Evolutionary conservation across 2,113 vertebrate species (phyloP).

Genomic region (Hypanus sabinus): DNA sequence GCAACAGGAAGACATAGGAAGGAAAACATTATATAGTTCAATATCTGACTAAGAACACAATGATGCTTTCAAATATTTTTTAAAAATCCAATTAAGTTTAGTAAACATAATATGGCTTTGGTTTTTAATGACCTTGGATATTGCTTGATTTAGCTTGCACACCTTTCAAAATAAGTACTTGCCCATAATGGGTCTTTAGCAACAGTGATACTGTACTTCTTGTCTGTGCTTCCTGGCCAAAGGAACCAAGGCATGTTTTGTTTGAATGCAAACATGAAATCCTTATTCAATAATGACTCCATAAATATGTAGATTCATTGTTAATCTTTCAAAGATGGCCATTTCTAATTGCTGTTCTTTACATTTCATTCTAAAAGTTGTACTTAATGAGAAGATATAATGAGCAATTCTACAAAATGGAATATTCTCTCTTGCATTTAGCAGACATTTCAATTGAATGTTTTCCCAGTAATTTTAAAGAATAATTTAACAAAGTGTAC

Average conservation of each 20-base stretch:
- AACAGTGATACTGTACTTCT: conserved; percentile 55
- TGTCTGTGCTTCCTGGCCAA: conserved; percentile 54
- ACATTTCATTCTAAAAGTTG: not conserved
- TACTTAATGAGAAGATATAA: not conserved
- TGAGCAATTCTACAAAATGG: not conserved
- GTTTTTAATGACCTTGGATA: not conserved
- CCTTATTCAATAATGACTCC: not conserved
- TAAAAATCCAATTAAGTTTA: not conserved
- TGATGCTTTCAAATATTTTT: not conserved
- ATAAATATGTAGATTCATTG: conserved; percentile 2
- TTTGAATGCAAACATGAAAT: conserved; percentile 34
- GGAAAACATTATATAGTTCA: not conserved
- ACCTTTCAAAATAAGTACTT: conserved; percentile 30
- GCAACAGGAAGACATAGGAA: no score
- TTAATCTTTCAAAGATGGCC: not conserved
- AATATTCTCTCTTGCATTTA: not conserved
- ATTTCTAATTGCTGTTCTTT: not conserved
- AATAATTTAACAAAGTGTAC: not conserved
- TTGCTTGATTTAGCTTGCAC: not conserved
- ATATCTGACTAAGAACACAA: not conserved
- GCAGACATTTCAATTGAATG: not conserved
- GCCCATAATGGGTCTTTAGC: conserved; percentile 54
- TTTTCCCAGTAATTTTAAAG: not conserved
- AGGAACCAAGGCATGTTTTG: conserved; percentile 56
- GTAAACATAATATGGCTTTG: not conserved